Evolutionary conservation across 2,113 vertebrate genomes (phyloP).

Genomic region (Sapayoa aenigma): DNA sequence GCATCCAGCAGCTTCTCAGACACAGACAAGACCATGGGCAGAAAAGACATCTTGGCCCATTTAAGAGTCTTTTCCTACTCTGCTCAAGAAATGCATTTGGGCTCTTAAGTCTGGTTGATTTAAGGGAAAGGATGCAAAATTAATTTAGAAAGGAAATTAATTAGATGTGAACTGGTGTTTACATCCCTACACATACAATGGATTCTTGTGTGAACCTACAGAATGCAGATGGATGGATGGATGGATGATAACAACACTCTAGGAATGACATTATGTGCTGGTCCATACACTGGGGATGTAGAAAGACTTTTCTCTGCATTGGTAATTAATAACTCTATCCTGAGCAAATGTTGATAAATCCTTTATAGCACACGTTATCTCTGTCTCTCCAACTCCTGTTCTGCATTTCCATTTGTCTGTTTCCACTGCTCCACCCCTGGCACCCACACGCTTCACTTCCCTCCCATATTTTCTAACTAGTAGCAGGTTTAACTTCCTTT

Average conservation of each 20-base stretch:
- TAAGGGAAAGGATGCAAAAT: slow-evolving; percentile 39
- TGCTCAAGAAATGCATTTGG: neutral
- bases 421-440: slow-evolving; percentile 30
- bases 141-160: slow-evolving; percentile 52
- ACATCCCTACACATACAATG: neutral
- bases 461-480: slow-evolving; percentile 31
- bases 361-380: slow-evolving; percentile 14
- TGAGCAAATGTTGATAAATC: slow-evolving; percentile 64
- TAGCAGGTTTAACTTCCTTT: slow-evolving; percentile 23
- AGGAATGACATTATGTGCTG: slow-evolving; percentile 39
- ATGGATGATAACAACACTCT: slow-evolving; percentile 1
- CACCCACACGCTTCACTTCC: slow-evolving; percentile 38
- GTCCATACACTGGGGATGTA: slow-evolving; percentile 33
- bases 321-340: slow-evolving; percentile 58
- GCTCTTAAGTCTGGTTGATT: slow-evolving; percentile 5
- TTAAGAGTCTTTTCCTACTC: neutral
- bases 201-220: slow-evolving; percentile 1
- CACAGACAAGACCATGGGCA: neutral
- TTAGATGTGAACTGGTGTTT: slow-evolving; percentile 33
- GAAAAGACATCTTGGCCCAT: neutral
- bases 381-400: slow-evolving; percentile 45
- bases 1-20: neutral
- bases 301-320: slow-evolving; percentile 52
- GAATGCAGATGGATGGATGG: slow-evolving; percentile 19
- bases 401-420: slow-evolving; percentile 51